These are phyloP conservation scores for Leptatherina wallacei DNA, from an alignment of 2,797 vertebrate species.

Conservation along the genomic window DNA sequence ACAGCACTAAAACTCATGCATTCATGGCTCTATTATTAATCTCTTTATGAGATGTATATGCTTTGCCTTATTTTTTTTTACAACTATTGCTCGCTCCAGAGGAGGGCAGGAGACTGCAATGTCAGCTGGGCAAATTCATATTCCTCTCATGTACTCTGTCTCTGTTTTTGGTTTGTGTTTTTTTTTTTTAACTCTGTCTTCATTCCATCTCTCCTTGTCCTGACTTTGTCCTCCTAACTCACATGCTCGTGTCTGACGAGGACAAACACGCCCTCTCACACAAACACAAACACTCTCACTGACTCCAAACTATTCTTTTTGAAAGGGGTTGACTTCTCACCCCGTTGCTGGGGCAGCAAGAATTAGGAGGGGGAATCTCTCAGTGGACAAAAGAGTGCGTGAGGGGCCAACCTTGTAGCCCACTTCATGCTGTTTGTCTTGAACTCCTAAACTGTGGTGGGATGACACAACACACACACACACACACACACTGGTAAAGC, in stretches of 20 bases:
- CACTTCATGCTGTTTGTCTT: conserved; percentile 80
- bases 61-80: conserved; percentile 42
- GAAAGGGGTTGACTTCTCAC: conserved; percentile 76
- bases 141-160: conserved; percentile 45
- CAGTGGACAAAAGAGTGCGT: conserved; percentile 69
- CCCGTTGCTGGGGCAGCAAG: conserved; percentile 69
- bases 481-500: conserved; percentile 58
- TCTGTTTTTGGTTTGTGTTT: conserved; percentile 25
- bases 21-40: conserved; percentile 61
- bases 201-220: conserved; percentile 41
- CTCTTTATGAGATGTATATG: conserved; percentile 20
- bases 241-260: conserved; percentile 37
- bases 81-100: conserved; percentile 13
- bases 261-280: conserved; percentile 46
- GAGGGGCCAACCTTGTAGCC: conserved; percentile 72
- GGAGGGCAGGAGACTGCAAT: conserved; percentile 30
- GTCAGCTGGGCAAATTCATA: conserved; percentile 58
- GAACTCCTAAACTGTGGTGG: conserved; percentile 61
- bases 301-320: conserved; percentile 52
- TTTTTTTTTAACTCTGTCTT: conserved; percentile 6
- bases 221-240: conserved; percentile 46
- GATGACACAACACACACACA: conserved; percentile 54
- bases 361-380: conserved; percentile 65
- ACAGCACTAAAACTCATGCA: conserved; percentile 58
- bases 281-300: conserved; percentile 29